phyloP scores from a whole-genome alignment of 2,888 invertebrate species.

The Unio delphinus region DNA sequence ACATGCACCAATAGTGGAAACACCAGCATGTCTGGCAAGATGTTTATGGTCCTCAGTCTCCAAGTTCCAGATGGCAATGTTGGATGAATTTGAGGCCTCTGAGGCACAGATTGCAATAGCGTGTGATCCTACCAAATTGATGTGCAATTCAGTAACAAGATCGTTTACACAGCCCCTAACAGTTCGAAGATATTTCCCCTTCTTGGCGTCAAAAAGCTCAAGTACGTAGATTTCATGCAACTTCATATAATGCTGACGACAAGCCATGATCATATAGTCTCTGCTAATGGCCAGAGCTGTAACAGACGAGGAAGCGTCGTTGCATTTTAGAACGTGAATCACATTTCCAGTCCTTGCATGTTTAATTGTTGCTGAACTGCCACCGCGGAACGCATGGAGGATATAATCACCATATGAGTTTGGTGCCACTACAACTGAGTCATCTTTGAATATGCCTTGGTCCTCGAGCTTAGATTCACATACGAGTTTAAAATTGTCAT shows the following conservation, averaged over 20 bases:
- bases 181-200: too few species aligned
- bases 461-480: conserved; percentile 47
- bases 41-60: conserved; percentile 71
- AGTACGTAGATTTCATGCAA: conserved; percentile 61
- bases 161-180: too few species aligned
- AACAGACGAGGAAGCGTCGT: conserved; percentile 57
- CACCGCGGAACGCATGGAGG: conserved; percentile 61
- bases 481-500: conserved; percentile 37
- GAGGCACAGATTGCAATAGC: conserved; percentile 61
- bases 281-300: conserved; percentile 61
- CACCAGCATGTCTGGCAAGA: conserved; percentile 61
- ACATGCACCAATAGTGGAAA: conserved; percentile 59
- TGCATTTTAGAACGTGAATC: conserved; percentile 55
- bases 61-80: conserved; percentile 68
- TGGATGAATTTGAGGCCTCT: conserved; percentile 53
- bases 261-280: conserved; percentile 65
- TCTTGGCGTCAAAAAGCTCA: conserved; percentile 68
- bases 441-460: conserved; percentile 58
- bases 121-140: conserved; percentile 64
- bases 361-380: conserved; percentile 56
- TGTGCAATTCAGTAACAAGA: conserved; percentile 51
- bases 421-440: conserved; percentile 55
- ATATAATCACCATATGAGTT: conserved; percentile 55
- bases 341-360: conserved; percentile 59
- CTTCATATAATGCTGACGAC: conserved; percentile 62